Percentiles rank a stretch among this genome's conserved stretches.
phyloP scores from a whole-genome alignment of 92 coral and sea anemone species.

The Micromussa lordhowensis region DNA sequence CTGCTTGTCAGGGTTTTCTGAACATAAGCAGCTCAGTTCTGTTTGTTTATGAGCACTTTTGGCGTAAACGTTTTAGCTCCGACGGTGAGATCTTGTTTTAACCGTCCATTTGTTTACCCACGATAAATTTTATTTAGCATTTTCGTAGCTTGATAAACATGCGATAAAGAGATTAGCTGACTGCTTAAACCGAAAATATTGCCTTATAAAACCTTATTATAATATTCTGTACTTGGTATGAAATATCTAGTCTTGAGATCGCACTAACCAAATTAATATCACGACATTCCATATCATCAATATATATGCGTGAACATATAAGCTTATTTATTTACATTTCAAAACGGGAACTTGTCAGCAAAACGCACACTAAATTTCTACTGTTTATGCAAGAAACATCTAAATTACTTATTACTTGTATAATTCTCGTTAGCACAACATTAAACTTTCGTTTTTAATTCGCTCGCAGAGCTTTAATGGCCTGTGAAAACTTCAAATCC shows the following conservation, averaged over 20 bases:
- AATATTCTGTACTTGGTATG: background rate
- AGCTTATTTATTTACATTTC: constrained; percentile 21
- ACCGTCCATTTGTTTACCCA: constrained; percentile 50
- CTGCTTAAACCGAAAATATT: background rate
- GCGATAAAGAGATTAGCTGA: constrained; percentile 39
- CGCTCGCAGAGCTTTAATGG: background rate
- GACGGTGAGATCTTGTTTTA: background rate
- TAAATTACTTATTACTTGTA: background rate
- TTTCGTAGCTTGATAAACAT: constrained; percentile 19
- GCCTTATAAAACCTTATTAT: background rate
- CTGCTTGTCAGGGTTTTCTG: background rate
- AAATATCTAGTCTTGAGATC: background rate
- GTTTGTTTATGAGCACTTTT: background rate
- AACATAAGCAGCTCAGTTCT: background rate
- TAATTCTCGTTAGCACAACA: background rate
- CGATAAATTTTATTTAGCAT: background rate
- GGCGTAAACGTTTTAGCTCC: background rate
- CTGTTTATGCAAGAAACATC: background rate
- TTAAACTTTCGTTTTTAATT: background rate
- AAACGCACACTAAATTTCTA: background rate
- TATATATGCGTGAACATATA: background rate
- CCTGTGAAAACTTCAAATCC: background rate
- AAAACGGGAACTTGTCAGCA: background rate
- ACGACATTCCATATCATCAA: background rate
- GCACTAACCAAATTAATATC: background rate